Percentiles rank a stretch among this genome's conserved stretches.
Conservation (phyloP, 2,113 vertebrate genomes). For the Psophia crepitans region DNA sequence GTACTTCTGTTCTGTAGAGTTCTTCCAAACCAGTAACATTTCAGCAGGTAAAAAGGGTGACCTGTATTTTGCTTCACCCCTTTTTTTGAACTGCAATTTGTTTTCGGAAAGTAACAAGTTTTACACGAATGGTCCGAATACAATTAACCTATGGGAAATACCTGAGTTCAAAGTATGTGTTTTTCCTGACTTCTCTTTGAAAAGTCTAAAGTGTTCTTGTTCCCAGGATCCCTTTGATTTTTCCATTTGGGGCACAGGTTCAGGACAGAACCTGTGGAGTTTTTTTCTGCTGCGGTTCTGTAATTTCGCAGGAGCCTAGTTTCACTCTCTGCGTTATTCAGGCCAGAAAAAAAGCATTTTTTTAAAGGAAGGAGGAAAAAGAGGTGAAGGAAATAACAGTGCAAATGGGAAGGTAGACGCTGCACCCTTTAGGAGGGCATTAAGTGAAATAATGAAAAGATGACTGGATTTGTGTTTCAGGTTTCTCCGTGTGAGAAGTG, state of each 20-base stretch:
- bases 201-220: neutral
- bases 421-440: neutral
- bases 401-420: neutral
- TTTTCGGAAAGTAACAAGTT: neutral
- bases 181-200: neutral
- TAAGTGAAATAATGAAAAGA: neutral
- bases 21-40: neutral
- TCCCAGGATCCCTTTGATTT: neutral
- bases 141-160: neutral
- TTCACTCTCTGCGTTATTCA: neutral
- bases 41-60: neutral
- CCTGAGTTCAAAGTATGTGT: neutral
- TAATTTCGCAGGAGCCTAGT: neutral
- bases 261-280: neutral
- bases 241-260: neutral
- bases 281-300: neutral
- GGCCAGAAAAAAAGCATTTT: neutral
- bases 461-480: conserved; percentile 72
- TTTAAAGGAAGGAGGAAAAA: neutral
- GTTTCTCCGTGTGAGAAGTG: conserved; percentile 95
- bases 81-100: neutral
- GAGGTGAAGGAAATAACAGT: neutral
- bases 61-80: neutral
- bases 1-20: neutral
- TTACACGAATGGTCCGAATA: neutral